These are phyloP conservation scores for Trichogramma dendrolimi DNA, from an alignment of 2,888 invertebrate species.

Conservation along the genomic window DNA sequence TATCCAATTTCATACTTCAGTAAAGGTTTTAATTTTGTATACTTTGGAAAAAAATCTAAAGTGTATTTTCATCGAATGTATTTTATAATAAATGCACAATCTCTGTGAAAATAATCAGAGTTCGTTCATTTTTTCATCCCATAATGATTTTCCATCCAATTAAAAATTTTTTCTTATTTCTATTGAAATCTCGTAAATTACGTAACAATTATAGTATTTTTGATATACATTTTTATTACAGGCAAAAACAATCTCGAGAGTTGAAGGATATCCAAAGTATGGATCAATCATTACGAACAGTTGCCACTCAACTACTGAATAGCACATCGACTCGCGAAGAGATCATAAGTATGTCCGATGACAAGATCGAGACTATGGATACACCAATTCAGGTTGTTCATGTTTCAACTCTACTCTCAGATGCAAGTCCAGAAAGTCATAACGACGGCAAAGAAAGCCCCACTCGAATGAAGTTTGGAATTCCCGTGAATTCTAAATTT, in stretches of 20 bases:
- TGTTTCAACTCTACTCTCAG: conserved; percentile 19
- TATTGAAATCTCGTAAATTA: neutral
- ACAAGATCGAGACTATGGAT: conserved; percentile 21
- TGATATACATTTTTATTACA: conserved; percentile 9
- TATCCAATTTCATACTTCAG: too few species aligned
- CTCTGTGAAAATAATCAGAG: too few species aligned
- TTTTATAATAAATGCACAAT: neutral
- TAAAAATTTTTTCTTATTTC: neutral
- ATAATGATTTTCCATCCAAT: too few species aligned
- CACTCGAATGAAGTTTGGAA: conserved; percentile 36
- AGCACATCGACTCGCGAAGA: conserved; percentile 33
- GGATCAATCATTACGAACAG: conserved; percentile 47
- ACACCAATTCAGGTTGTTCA: conserved; percentile 27
- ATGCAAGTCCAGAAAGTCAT: conserved; percentile 24
- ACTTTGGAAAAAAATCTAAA: conserved; percentile 13
- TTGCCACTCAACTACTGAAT: conserved; percentile 49
- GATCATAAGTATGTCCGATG: conserved; percentile 22
- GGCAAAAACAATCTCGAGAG: conserved; percentile 30
- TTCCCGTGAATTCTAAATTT: conserved; percentile 48
- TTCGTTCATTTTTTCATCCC: too few species aligned
- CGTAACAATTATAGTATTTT: neutral
- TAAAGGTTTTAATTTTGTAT: conserved; percentile 8
- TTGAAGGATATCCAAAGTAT: conserved; percentile 45
- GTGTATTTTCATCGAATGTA: conserved; percentile 2
- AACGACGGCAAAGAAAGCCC: conserved; percentile 32